These are phyloP conservation scores for Leptonema lineaticorne DNA, from an alignment of 1,140 invertebrate species.

Conservation along the genomic window DNA sequence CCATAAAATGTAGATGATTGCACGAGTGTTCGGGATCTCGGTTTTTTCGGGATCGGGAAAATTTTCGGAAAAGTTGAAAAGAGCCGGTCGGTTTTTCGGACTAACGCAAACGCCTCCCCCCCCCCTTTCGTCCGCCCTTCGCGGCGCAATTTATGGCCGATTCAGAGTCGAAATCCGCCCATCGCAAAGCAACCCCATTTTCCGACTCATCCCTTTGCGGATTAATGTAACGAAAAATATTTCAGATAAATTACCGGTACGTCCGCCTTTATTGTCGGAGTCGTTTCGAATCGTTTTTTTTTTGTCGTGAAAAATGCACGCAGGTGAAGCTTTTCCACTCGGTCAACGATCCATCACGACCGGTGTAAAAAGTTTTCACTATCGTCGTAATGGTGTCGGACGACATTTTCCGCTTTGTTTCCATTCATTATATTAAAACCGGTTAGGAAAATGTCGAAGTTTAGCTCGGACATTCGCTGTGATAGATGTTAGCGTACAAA, in stretches of 20 bases:
- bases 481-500: too few relatives aligned
- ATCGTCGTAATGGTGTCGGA: not conserved
- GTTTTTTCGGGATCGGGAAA: not conserved
- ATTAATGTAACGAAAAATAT: conserved; percentile 26
- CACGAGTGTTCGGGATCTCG: too few relatives aligned
- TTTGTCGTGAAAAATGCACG: conserved; percentile 16
- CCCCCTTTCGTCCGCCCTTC: too few relatives aligned
- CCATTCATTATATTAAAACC: too few relatives aligned
- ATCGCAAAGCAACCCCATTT: too few relatives aligned
- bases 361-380: not conserved
- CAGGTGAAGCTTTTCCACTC: not conserved
- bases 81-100: conserved; percentile 13
- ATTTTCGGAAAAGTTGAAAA: conserved; percentile 32
- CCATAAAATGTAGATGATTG: too few relatives aligned
- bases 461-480: too few relatives aligned
- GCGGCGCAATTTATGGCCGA: conserved; percentile 22
- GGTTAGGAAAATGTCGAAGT: too few relatives aligned
- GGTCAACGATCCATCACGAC: not conserved
- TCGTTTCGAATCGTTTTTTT: not conserved
- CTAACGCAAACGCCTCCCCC: not conserved
- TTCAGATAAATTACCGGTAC: conserved; percentile 21
- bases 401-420: not conserved
- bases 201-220: too few relatives aligned
- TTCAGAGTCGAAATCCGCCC: too few relatives aligned
- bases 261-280: conserved; percentile 6